Base-by-base conservation (phyloP, 1,140 invertebrate genomes). In the Oncopodura yosiiana region DNA sequence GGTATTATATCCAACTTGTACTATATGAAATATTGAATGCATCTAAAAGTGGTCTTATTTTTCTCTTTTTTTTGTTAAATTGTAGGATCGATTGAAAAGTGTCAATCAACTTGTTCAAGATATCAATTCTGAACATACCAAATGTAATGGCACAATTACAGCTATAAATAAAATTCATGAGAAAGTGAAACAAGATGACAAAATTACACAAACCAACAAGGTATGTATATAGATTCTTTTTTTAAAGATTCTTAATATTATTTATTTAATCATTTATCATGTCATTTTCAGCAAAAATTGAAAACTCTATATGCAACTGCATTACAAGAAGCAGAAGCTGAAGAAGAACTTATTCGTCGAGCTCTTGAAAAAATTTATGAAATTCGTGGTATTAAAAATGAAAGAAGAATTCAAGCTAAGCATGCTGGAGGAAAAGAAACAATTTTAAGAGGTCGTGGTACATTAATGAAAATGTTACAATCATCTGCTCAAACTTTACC, bases 391-490 rank as follows among this genome's bases (percentile, higher is more conserved):
- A 88, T 95, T 23, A 79, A 86, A 65, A 89, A 93, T 72, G 87
- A 93, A 66, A 76, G 87, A 37, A 75, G 88, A 56, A 86, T 91
- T 62, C 84, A 88, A 71, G 82, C 83, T 60, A 65, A 50, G 32
- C 36, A 54, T 5, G 81, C 84, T 3, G 86, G 86, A 9, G 87
- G 87, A 65, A 94, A 94, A 65, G 89, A 93, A 68, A 88, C 88
- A 0, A 88, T 95, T 42, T n/a, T n/a, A n/a, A n/a, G n/a, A n/a
- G 79, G 92, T 21, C 77, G 89, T 58, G 90, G 91, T 2, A 84
- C 88, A 2, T 73, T 95, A 16, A 96, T 98, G 91, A 93, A 94
- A 73, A 90, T 95, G 84, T 71, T 97, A 32, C 78, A 88, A 57
- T 85, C 84, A 60, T 88, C 90, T 27, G 94, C 93, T 1, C 82